Evolutionary conservation across 2,888 invertebrate genomes (phyloP).

Genomic region (Drosophila dives): DNA sequence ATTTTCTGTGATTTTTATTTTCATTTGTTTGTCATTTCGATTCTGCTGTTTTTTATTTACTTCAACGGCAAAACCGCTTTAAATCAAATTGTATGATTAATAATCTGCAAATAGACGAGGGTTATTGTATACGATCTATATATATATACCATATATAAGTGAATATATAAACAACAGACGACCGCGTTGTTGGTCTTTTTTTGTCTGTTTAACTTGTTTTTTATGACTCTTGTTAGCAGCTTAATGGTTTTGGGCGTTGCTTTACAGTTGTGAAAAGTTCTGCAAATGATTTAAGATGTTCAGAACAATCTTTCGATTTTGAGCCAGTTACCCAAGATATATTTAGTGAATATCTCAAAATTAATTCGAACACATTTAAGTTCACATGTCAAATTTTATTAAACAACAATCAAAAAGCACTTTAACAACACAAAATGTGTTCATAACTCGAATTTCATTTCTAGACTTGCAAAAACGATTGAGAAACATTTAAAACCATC

Average conservation of each 20-base stretch:
- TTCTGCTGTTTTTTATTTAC: slow-evolving; percentile 59
- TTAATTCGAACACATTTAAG: neutral
- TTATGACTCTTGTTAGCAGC: slow-evolving; percentile 52
- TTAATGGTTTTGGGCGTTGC: slow-evolving; percentile 11
- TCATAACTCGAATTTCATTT: slow-evolving; percentile 61
- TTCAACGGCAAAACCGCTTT: slow-evolving; percentile 41
- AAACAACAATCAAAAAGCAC: slow-evolving; percentile 56
- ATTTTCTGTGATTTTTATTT: slow-evolving; percentile 41
- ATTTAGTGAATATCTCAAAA: too few species aligned
- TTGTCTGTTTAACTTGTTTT: slow-evolving; percentile 27
- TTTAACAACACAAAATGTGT: slow-evolving; percentile 40
- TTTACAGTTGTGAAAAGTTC: neutral
- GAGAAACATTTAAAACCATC: slow-evolving; percentile 73
- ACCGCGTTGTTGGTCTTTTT: slow-evolving; percentile 45
- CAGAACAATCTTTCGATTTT: neutral
- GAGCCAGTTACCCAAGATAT: neutral
- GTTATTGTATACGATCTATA: slow-evolving; percentile 7
- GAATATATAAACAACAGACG: slow-evolving; percentile 10
- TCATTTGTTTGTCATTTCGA: slow-evolving; percentile 63
- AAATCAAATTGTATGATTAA: slow-evolving; percentile 66
- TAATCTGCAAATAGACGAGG: slow-evolving; percentile 41
- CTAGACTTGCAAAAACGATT: slow-evolving; percentile 58
- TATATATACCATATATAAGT: neutral
- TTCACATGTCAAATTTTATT: slow-evolving; percentile 1
- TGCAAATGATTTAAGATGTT: slow-evolving; percentile 38